Base-by-base conservation (phyloP, 1,140 invertebrate genomes). In the Dendroctonus ponderosae region DNA sequence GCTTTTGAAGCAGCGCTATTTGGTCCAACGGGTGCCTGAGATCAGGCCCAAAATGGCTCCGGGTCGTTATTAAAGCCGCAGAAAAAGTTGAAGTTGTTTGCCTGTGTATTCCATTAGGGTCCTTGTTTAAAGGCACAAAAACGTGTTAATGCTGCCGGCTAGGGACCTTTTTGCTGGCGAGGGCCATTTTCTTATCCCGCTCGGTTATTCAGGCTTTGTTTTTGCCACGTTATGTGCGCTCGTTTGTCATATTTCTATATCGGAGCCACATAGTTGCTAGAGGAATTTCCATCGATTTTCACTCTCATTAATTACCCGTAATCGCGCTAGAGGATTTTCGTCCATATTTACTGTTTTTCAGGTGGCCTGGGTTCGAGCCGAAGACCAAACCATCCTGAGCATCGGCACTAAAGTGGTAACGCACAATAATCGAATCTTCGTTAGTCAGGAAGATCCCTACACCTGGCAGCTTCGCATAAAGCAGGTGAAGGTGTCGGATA, bases 381-480 rank as follows among this genome's bases (percentile, higher is more conserved):
- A 85, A 80, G 84, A 82, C 63, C 83, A 85, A 71, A 85, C 83
- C 5, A 80, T 86, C 75, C 80, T 86, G 64, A 86, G 81, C 57
- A 79, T 85, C 40, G 83, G 83, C 76, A 86, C 81, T 70, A 85
- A 81, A 75, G 84, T 84, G 49, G 85, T 85, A 73, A 86, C 82
- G 70, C 82, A 84, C 72, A 85, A 85, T 74, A 80, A 77, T 37
- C 74, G 85, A 15, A 80, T 85, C 49, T 79, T 75, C 60, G 80
- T 85, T 9, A 82, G 79, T 7, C 80, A 83, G 70, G 82, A 82
- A 67, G 82, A 82, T 58, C 74, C 80, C 39, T 75, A 83, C 67
- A 87, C 85, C 56, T 88, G 87, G 86, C 84, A 84, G 74, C 78
- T 88, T 7, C 85, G 87, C 70, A 85, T 89, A 68, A 80, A 84